Evolutionary conservation across 2,797 vertebrate species (phyloP).

Genomic region (Sebastes paucispinis): DNA sequence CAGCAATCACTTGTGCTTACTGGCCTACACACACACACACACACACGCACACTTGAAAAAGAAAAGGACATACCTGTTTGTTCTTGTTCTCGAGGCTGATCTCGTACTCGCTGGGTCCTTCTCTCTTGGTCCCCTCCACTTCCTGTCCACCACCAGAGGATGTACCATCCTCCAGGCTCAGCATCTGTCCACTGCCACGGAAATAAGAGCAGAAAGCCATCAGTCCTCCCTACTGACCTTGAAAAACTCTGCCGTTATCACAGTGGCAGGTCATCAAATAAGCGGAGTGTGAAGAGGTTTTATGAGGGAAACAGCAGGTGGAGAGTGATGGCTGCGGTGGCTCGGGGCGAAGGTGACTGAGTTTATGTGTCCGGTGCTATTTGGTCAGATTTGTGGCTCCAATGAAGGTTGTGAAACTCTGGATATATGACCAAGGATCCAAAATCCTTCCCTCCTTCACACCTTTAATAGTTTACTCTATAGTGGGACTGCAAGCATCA

Average conservation of each 20-base stretch:
- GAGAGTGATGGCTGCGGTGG: slow-evolving; percentile 22
- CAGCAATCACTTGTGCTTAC: neutral
- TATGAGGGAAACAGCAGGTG: slow-evolving; percentile 23
- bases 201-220: slow-evolving; percentile 47
- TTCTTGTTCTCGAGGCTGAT: slow-evolving; percentile 80
- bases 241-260: slow-evolving; percentile 29
- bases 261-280: slow-evolving; percentile 34
- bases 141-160: slow-evolving; percentile 68
- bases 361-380: slow-evolving; percentile 47
- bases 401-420: slow-evolving; percentile 27
- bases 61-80: slow-evolving; percentile 71
- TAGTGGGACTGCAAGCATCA: neutral
- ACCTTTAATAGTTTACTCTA: neutral
- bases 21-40: neutral
- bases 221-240: slow-evolving; percentile 45
- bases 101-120: slow-evolving; percentile 80
- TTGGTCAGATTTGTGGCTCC: slow-evolving; percentile 36
- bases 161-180: slow-evolving; percentile 79
- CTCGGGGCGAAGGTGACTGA: slow-evolving; percentile 37
- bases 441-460: neutral
- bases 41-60: neutral
- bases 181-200: slow-evolving; percentile 67
- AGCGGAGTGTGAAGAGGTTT: slow-evolving; percentile 31
- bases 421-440: slow-evolving; percentile 5
- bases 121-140: slow-evolving; percentile 72